Evolutionary conservation across 2,888 invertebrate species (phyloP), one percentile per base, ranked within the genome.

Genomic region (Diachrysia chrysitis): DNA sequence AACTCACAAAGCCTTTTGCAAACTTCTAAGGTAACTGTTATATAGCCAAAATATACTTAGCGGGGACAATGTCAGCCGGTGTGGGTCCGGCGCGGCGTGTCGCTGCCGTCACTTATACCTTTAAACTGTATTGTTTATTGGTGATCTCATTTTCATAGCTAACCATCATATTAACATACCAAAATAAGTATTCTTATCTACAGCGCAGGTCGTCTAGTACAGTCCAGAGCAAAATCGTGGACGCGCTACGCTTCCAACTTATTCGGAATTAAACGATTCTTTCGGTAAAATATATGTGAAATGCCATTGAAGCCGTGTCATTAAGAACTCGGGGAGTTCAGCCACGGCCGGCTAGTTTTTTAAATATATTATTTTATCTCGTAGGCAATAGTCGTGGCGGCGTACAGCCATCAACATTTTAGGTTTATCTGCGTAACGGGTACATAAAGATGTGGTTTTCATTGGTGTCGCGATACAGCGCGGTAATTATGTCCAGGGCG

Each of bases 371-470:
- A 82, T 86, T 87, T 88, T 86, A 89, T 89, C 87, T 84, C 82
- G 79, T 73, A 79, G 81, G 84, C 85, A 86, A 85, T 87, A 86
- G 87, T 84, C 73, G 81, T 73, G 74, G 71, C 58, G 71, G 71
- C 61, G 71, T 67, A 65, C 68, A 78, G 85, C 85, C 87, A 86
- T 89, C 88, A 88, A 88, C 89, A 87, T 89, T 90, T 89, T 89
- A 90, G 90, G 88, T 90, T 90, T 92, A 92, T 93, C 92, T 80
- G 84, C 78, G 83, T 86, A 85, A 85, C 85, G 81, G 82, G 83
- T 81, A 82, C 89, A 89, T 92, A 92, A 93, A 92, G 88, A 89
- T 87, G 87, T 86, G 83, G 85, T 89, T 85, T 92, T 92, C 89
- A 93, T 91, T 90, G 87, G 89, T 79, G 83, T 84, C 86, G 83